Conservation (phyloP, 2,888 invertebrate species). For the Polydrusus tereticollis region DNA sequence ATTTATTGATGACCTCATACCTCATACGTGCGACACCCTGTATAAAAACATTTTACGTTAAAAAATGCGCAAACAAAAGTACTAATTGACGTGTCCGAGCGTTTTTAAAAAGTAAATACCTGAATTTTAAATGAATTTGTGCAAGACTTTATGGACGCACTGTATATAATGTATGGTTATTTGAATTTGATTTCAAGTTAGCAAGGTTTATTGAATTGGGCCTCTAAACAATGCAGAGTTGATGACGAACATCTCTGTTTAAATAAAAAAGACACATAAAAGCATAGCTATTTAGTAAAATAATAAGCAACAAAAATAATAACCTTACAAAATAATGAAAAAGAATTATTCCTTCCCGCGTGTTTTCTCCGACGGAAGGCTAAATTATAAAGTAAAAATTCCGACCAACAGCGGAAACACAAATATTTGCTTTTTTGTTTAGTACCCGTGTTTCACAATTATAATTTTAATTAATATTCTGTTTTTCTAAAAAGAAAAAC, state of each 20-base stretch:
- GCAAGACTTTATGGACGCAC: no score
- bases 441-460: conserved; percentile 53
- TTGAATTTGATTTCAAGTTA: no score
- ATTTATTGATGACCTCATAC: no score
- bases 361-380: conserved; percentile 9
- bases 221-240: neutral
- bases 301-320: conserved; percentile 22
- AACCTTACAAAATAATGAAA: conserved; percentile 23
- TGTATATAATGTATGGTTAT: no score
- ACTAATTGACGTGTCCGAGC: no score
- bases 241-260: neutral
- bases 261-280: conserved; percentile 1
- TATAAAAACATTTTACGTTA: no score
- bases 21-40: no score
- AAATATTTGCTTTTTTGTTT: conserved; percentile 54
- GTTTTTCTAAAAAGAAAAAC: conserved; percentile 56
- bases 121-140: no score
- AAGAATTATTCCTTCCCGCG: conserved; percentile 34
- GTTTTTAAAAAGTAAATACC: no score
- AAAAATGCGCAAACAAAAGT: no score
- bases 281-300: neutral
- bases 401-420: conserved; percentile 44
- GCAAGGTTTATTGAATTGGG: no score
- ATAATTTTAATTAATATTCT: conserved; percentile 59
- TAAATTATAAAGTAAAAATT: conserved; percentile 43